phyloP scores from a whole-genome alignment of 2,888 invertebrate species.

The Bimastos eiseni region DNA sequence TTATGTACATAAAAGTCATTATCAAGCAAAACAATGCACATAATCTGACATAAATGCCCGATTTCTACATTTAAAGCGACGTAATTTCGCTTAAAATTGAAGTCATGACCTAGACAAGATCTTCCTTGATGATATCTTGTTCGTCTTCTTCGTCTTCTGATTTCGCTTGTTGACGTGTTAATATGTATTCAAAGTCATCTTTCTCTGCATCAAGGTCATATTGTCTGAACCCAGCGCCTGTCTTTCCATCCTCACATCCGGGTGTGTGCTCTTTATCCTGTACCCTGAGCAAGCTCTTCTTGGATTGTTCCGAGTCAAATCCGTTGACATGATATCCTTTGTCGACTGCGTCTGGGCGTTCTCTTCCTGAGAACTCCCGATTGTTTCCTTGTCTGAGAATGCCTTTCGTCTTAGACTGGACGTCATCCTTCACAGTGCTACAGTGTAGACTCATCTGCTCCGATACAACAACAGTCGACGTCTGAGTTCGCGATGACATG shows the following conservation, averaged over 20 bases:
- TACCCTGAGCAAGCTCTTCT: neutral
- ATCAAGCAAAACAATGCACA: too few species aligned
- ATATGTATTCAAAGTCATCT: neutral
- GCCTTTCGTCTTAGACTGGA: neutral
- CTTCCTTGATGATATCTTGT: conserved; percentile 5
- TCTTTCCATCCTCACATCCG: neutral
- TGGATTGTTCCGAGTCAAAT: neutral
- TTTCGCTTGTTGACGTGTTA: neutral
- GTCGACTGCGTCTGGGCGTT: too few species aligned
- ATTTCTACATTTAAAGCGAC: neutral
- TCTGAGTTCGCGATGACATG: neutral
- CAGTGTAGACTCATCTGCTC: conserved; percentile 14
- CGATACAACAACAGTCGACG: neutral
- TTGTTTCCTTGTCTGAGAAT: neutral
- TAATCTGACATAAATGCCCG: too few species aligned
- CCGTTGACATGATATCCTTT: neutral
- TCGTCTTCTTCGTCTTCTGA: neutral
- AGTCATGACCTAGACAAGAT: neutral
- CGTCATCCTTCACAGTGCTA: neutral
- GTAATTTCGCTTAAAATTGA: neutral
- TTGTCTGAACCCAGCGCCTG: neutral
- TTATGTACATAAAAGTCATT: too few species aligned
- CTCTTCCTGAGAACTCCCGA: neutral
- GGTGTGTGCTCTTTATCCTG: neutral
- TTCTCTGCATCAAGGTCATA: neutral